These are phyloP conservation scores for Ailuropoda melanoleuca DNA, from an alignment of 2,113 vertebrate genomes.

Conservation along the genomic window DNA sequence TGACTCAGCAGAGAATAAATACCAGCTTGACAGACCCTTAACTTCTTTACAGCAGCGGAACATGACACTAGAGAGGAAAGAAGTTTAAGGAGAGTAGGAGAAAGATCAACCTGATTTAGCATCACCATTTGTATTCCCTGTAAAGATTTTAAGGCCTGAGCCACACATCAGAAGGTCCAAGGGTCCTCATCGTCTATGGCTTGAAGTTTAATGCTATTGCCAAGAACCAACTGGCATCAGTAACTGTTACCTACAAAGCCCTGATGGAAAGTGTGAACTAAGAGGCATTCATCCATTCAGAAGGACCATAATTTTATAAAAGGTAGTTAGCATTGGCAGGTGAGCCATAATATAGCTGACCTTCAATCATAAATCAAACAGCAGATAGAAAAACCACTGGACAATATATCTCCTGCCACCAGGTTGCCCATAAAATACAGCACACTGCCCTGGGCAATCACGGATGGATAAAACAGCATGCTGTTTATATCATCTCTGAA, in stretches of 20 bases:
- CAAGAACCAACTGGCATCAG: conserved; percentile 45
- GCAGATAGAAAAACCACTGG: conserved; percentile 59
- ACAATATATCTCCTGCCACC: conserved; percentile 63
- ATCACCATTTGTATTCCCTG: conserved; percentile 41
- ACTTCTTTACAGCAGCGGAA: conserved; percentile 41
- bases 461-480: conserved; percentile 52
- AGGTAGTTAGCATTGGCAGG: conserved; percentile 64
- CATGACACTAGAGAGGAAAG: conserved; percentile 7
- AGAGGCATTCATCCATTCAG: conserved; percentile 41
- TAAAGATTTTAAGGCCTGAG: conserved; percentile 28
- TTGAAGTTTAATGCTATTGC: conserved; percentile 59
- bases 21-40: conserved; percentile 55
- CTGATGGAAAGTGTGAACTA: conserved; percentile 55
- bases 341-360: conserved; percentile 73
- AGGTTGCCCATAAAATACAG: conserved; percentile 59
- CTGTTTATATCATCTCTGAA: conserved; percentile 38
- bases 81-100: not conserved
- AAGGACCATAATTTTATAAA: conserved; percentile 67
- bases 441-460: not conserved
- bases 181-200: conserved; percentile 6
- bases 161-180: conserved; percentile 38
- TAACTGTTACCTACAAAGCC: conserved; percentile 54
- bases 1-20: conserved; percentile 77
- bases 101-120: conserved; percentile 52
- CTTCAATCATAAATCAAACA: conserved; percentile 73